These are phyloP conservation scores for Physella acuta DNA, from an alignment of 1,140 invertebrate species.

Conservation along the genomic window DNA sequence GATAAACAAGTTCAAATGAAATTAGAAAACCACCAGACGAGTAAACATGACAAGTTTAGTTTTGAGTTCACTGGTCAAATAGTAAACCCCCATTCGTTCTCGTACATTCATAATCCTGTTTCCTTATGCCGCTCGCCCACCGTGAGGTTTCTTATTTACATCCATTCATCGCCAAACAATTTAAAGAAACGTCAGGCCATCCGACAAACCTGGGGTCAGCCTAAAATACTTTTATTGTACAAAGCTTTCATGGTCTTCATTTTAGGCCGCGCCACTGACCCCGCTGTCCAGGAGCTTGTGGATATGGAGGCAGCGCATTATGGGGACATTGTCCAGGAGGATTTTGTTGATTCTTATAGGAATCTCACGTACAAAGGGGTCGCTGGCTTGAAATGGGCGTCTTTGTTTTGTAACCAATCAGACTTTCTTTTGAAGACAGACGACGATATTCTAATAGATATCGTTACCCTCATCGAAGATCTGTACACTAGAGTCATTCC, in stretches of 20 bases:
- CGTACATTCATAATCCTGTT: slow-evolving; percentile 37
- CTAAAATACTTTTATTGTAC: slow-evolving; percentile 29
- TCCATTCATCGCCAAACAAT: slow-evolving; percentile 50
- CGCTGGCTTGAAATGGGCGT: slow-evolving; percentile 80
- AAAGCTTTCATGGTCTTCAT: slow-evolving; percentile 66
- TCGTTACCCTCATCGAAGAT: slow-evolving; percentile 67
- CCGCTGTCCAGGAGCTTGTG: slow-evolving; percentile 60
- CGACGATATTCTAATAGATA: slow-evolving; percentile 59
- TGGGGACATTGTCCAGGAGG: slow-evolving; percentile 77
- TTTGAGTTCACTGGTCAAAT: too few species aligned
- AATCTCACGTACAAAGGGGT: slow-evolving; percentile 88
- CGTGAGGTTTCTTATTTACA: slow-evolving; percentile 44
- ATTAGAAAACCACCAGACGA: too few species aligned
- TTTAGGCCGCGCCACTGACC: slow-evolving; percentile 66
- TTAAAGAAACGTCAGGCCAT: slow-evolving; percentile 48
- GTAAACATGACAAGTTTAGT: too few species aligned
- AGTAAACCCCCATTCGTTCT: slow-evolving; percentile 39
- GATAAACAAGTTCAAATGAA: too few species aligned
- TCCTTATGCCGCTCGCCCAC: slow-evolving; percentile 13
- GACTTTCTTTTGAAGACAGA: slow-evolving; percentile 62
- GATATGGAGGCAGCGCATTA: slow-evolving; percentile 66
- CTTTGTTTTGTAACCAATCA: slow-evolving; percentile 68
- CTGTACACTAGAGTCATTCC: slow-evolving; percentile 56
- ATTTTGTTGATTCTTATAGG: slow-evolving; percentile 76
- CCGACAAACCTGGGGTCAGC: slow-evolving; percentile 55